Evolutionary conservation across 2,797 vertebrate genomes (phyloP), one percentile per base, ranked within the genome.

Genomic region (Malacoctenus gilli): DNA sequence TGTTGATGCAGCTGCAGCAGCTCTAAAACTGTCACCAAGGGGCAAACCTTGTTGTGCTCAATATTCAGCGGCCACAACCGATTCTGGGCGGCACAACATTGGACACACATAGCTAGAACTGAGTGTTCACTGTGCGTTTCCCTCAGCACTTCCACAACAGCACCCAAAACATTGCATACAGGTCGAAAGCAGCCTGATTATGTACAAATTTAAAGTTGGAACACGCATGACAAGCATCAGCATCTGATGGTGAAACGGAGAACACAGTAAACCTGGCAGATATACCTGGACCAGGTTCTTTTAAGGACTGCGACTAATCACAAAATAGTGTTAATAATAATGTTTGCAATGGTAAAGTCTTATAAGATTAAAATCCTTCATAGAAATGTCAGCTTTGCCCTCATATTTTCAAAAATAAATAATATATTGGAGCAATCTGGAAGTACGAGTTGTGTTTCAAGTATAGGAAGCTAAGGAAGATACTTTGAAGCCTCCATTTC

Each of bases 11-110:
- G 62, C 21, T 51, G 61, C 52, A 48, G 67, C 66, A 70, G 62
- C 36, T 79, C 61, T 44, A 65, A 61, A 77, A 72, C 65, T 76
- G 64, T 80, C 76, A 75, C 36, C 39, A 30, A 32, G 56, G 50
- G 46, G 55, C 68, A 73, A 71, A 58, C 59, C 64, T 75, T 71
- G 74, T 73, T 72, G 59, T 52, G 53, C 41, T 68, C 56, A 76
- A 78, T 77, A 82, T 80, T 83, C 59, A 68, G 49, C 64, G 60
- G 48, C 48, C 52, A 49, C 16, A n/a, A 34, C 56, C 44, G 47
- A 59, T 68, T 68, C 34, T 59, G 79, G 59, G 62, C 72, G 43
- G 60, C 34, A 49, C 46, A 22, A 71, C 16, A 81, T 58, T 74
- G 52, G 48, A 63, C 59, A 76, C 49, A 72, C 60, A 21, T 23